Conservation (phyloP, 2,797 vertebrate genomes). For the Gymnoscopelus braueri region DNA sequence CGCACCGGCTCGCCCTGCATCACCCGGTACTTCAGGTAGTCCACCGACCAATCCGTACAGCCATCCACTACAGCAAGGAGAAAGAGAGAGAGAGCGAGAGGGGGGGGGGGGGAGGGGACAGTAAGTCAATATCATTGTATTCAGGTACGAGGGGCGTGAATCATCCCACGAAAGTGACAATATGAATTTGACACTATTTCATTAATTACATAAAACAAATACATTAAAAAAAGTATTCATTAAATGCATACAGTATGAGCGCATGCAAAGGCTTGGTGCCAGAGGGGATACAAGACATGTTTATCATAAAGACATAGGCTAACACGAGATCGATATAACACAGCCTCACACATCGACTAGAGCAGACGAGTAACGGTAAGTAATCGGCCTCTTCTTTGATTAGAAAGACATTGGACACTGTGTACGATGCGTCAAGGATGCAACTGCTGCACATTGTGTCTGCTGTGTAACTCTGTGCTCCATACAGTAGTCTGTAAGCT, state of each 20-base stretch:
- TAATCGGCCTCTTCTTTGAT: conserved; percentile 26
- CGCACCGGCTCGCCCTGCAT: conserved; percentile 96
- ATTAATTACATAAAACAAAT: not conserved
- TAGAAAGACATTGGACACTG: conserved; percentile 26
- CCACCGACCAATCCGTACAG: conserved; percentile 98
- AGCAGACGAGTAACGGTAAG: conserved; percentile 22
- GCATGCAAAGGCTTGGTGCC: not conserved
- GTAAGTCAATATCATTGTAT: not conserved
- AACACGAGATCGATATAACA: not conserved
- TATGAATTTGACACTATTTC: conserved; percentile 4
- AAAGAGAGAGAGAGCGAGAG: conserved; percentile 41
- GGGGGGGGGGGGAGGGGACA: not conserved
- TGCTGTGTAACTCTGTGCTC: not conserved
- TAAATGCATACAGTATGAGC: conserved; percentile 3
- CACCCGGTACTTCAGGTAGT: conserved; percentile 97
- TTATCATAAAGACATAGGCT: not conserved
- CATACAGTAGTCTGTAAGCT: not conserved
- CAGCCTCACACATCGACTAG: conserved; percentile 8
- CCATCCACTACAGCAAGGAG: conserved; percentile 87
- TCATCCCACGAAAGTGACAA: no score
- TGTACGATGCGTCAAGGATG: not conserved
- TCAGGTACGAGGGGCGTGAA: no score
- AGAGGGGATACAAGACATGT: not conserved
- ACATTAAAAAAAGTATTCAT: not conserved
- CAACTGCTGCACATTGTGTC: not conserved